A percentile compares a stretch with the other conserved stretches of the same genome.
Evolutionary conservation across 2,113 vertebrate species (phyloP).

Genomic region (Daubentonia madagascariensis): DNA sequence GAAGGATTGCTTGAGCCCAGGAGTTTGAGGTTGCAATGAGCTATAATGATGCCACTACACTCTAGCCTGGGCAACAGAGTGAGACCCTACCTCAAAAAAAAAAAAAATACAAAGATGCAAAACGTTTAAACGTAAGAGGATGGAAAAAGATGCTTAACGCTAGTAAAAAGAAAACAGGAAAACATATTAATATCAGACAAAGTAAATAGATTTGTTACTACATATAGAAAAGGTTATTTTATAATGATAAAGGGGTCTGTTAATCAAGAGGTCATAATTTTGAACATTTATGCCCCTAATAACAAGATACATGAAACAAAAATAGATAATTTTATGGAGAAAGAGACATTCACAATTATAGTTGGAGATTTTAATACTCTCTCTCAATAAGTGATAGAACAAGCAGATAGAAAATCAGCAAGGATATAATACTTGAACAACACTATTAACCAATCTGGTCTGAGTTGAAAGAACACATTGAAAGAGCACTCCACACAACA

Average conservation of each 20-base stretch:
- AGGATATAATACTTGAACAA: neutral
- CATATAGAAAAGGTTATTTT: neutral
- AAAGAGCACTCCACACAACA: neutral
- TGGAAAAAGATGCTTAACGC: neutral
- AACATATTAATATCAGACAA: neutral
- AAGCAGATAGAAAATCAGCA: neutral
- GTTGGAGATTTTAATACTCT: neutral
- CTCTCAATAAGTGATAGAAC: neutral
- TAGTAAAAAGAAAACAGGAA: neutral
- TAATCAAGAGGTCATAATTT: neutral
- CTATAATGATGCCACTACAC: too few species aligned
- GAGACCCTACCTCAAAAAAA: too few species aligned
- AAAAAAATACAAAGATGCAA: neutral
- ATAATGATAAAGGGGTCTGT: neutral
- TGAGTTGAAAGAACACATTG: neutral
- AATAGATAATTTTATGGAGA: neutral
- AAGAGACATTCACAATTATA: neutral
- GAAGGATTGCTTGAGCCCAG: too few species aligned
- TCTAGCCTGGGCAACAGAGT: too few species aligned
- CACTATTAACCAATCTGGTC: neutral
- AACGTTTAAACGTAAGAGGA: neutral
- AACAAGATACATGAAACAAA: neutral
- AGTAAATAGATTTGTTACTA: neutral
- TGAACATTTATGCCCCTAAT: neutral
- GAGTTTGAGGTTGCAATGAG: too few species aligned